phyloP scores from a whole-genome alignment of 2,888 invertebrate species.

The Caradrina kadenii region DNA sequence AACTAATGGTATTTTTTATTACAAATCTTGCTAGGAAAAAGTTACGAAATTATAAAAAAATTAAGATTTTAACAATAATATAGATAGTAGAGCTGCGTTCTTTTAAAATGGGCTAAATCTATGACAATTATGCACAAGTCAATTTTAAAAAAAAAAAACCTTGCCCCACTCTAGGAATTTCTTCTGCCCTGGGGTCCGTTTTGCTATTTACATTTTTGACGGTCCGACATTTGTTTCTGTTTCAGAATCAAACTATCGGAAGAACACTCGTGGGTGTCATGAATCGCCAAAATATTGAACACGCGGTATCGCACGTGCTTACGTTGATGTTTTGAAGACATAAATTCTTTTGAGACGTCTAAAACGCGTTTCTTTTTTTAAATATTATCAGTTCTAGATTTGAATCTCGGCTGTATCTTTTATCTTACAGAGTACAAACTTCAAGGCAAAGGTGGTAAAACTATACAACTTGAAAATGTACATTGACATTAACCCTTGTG shows the following conservation, averaged over 20 bases:
- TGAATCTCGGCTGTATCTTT: conserved; percentile 10
- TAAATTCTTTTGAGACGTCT: neutral
- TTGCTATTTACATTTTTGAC: too few relatives aligned
- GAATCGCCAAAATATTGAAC: conserved; percentile 14
- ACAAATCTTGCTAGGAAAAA: too few relatives aligned
- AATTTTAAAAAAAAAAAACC: too few relatives aligned
- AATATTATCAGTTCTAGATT: conserved; percentile 13
- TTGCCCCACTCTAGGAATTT: too few relatives aligned
- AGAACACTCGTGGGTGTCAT: neutral
- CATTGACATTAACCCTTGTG: conserved; percentile 40
- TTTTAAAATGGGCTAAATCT: too few relatives aligned
- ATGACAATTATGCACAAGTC: too few relatives aligned
- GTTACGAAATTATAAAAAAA: too few relatives aligned
- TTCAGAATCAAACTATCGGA: too few relatives aligned
- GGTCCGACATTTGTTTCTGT: too few relatives aligned
- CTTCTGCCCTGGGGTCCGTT: too few relatives aligned
- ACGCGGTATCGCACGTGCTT: conserved; percentile 43
- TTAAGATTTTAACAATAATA: too few relatives aligned
- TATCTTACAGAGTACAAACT: conserved; percentile 1
- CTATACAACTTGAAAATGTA: conserved; percentile 18
- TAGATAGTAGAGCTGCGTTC: too few relatives aligned
- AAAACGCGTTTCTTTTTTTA: neutral
- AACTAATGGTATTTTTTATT: neutral
- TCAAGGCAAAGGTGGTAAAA: conserved; percentile 23
- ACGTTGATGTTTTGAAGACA: conserved; percentile 21